Evolutionary conservation across 2,113 vertebrate genomes (phyloP).

Genomic region (Albula goreensis): DNA sequence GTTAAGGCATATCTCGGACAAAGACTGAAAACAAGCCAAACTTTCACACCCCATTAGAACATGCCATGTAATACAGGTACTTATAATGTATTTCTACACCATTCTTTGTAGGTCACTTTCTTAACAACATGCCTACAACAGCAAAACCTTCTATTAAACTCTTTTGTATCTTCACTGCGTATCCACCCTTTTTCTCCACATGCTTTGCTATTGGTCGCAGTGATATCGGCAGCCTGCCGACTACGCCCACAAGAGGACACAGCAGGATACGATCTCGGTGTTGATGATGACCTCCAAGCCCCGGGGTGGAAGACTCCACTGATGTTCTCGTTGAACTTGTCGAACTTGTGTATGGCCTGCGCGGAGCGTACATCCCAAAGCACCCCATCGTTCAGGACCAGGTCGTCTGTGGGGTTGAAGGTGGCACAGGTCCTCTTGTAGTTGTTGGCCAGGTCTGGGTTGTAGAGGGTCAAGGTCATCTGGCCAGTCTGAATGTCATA

Average conservation of each 20-base stretch:
- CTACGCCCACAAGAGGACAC: too few species aligned
- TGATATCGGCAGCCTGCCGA: too few species aligned
- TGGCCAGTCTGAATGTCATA: constrained; percentile 98
- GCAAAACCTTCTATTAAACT: too few species aligned
- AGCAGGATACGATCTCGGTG: constrained; percentile 96
- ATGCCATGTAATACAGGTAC: too few species aligned
- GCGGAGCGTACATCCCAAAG: constrained; percentile 96
- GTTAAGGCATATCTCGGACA: constrained; percentile 60
- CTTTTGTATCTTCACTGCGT: too few species aligned
- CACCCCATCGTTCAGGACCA: constrained; percentile 97
- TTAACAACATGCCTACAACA: too few species aligned
- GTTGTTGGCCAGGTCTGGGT: constrained; percentile 98
- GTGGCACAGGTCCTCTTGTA: constrained; percentile 99
- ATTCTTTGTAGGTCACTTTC: too few species aligned
- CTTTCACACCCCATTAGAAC: neutral
- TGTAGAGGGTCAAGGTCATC: constrained; percentile 94
- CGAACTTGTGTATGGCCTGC: constrained; percentile 98
- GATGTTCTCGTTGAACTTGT: constrained; percentile 99
- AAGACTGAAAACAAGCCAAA: constrained; percentile 33
- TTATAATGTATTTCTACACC: too few species aligned
- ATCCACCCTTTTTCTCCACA: too few species aligned
- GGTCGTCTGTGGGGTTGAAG: constrained; percentile 97
- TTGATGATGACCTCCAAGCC: constrained; percentile 95
- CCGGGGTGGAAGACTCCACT: constrained; percentile 98
- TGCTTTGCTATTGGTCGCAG: too few species aligned